A percentile compares a stretch with the other conserved stretches of the same genome.
Evolutionary conservation across 2,888 invertebrate genomes (phyloP).

Genomic region (Mesodorylaimus sp.): DNA sequence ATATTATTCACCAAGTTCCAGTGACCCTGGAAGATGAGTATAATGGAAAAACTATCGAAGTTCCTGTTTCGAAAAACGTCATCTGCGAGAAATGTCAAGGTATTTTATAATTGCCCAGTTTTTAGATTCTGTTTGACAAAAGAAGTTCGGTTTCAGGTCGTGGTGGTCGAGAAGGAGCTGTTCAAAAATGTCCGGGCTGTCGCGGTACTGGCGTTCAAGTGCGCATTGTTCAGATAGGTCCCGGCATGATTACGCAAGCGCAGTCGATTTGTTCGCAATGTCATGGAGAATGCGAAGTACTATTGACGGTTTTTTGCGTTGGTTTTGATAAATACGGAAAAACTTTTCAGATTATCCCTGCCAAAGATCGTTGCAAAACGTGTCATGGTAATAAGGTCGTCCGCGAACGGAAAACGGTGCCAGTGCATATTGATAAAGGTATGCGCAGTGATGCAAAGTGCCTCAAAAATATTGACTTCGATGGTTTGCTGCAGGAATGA

Average conservation of each 20-base stretch:
- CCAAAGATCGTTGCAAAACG: conserved; percentile 78
- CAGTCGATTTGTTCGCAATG: conserved; percentile 72
- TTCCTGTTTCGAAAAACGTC: conserved; percentile 79
- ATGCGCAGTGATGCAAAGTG: not conserved
- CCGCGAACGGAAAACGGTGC: conserved; percentile 73
- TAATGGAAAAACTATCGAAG: conserved; percentile 72
- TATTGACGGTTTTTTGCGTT: too few species aligned
- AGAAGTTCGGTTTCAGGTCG: too few species aligned
- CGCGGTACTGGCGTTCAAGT: conserved; percentile 68
- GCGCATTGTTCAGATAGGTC: conserved; percentile 49
- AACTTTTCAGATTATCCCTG: conserved; percentile 17
- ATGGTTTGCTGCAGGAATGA: conserved; percentile 62
- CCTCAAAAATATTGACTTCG: too few species aligned
- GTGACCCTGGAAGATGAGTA: conserved; percentile 85
- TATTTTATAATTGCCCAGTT: too few species aligned
- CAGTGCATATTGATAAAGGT: conserved; percentile 70
- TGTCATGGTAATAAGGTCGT: conserved; percentile 77
- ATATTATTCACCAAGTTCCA: conserved; percentile 76
- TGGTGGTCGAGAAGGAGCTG: conserved; percentile 80
- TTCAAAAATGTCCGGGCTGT: conserved; percentile 67
- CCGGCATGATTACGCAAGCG: conserved; percentile 69
- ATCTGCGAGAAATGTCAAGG: conserved; percentile 93
- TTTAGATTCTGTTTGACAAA: too few species aligned
- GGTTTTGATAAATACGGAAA: too few species aligned
- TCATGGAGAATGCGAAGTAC: conserved; percentile 60